Evolutionary conservation across 2,888 invertebrate species (phyloP).

Genomic region (Ashinkailepas kermadecensis): DNA sequence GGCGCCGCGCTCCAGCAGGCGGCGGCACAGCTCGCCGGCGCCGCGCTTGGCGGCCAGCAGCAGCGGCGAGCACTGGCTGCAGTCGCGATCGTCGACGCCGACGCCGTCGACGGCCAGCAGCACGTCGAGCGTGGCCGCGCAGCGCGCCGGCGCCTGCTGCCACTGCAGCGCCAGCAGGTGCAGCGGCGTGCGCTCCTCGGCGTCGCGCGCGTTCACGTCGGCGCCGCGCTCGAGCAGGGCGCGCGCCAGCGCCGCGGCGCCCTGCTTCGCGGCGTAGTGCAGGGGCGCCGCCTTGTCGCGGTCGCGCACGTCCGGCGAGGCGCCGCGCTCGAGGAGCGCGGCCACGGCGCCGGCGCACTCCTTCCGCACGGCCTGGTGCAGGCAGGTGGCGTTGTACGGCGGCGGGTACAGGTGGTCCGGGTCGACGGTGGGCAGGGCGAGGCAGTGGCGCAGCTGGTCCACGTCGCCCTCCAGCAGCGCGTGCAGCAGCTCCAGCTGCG

Average conservation of each 20-base stretch:
- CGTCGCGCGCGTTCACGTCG: conserved; percentile 30
- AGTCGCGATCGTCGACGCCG: conserved; percentile 28
- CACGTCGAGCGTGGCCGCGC: conserved; percentile 26
- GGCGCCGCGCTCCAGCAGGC: conserved; percentile 30
- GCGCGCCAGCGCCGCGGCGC: conserved; percentile 25
- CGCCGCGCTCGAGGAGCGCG: conserved; percentile 28
- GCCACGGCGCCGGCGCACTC: conserved; percentile 26
- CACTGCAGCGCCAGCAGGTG: conserved; percentile 29
- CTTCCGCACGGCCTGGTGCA: conserved; percentile 20
- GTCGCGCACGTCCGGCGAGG: conserved; percentile 22
- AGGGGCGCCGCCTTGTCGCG: neutral
- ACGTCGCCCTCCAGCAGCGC: neutral
- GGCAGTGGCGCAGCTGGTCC: neutral
- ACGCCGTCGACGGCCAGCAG: conserved; percentile 28
- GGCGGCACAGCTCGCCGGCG: conserved; percentile 29
- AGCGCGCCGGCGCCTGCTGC: conserved; percentile 27
- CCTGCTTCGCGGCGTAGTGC: conserved; percentile 24
- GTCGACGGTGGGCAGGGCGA: neutral
- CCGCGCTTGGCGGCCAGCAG: conserved; percentile 31
- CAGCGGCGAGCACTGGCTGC: conserved; percentile 28
- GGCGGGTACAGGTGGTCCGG: neutral
- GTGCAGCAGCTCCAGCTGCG: conserved; percentile 7
- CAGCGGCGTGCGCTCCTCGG: conserved; percentile 28
- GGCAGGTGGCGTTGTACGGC: neutral
- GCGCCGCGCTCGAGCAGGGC: conserved; percentile 30